A percentile compares a stretch with the other conserved stretches of the same genome.
Conservation (phyloP, 2,113 vertebrate species). For the Pterocles gutturalis region DNA sequence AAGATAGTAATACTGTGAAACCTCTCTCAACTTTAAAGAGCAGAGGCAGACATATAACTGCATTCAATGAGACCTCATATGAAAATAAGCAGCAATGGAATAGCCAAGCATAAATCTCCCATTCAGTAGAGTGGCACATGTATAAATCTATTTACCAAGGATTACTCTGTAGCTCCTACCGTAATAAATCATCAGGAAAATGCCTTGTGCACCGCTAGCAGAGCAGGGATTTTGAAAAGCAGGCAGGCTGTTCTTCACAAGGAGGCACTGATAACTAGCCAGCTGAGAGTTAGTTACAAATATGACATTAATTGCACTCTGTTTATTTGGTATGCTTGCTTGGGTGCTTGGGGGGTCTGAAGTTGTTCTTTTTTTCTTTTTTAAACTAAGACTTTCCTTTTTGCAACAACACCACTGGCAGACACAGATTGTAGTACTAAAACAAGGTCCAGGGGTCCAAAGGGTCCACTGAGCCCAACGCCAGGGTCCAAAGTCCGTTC, state of each 20-base stretch:
- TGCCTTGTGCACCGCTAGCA: not conserved
- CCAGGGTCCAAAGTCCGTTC: not conserved
- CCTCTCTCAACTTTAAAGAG: constrained; percentile 8
- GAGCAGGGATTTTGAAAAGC: not conserved
- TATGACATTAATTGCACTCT: not conserved
- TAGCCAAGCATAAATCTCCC: constrained; percentile 50
- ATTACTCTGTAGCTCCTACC: constrained; percentile 23
- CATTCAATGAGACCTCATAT: constrained; percentile 44
- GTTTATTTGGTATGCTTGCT: not conserved
- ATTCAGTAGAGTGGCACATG: constrained; percentile 28
- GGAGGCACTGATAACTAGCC: not conserved
- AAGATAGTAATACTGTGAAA: not conserved
- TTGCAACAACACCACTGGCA: not conserved
- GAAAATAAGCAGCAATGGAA: constrained; percentile 56
- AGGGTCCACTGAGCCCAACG: not conserved
- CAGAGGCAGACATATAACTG: constrained; percentile 3
- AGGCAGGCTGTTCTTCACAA: not conserved
- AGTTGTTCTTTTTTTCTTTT: not conserved
- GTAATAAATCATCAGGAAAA: constrained; percentile 46
- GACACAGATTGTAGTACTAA: not conserved
- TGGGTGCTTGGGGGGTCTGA: not conserved
- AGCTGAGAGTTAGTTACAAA: not conserved
- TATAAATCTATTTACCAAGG: constrained; percentile 62
- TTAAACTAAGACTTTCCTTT: not conserved
- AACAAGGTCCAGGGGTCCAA: not conserved